phyloP scores from a whole-genome alignment of 1,140 invertebrate genomes.

The Drosophila novamexicana region DNA sequence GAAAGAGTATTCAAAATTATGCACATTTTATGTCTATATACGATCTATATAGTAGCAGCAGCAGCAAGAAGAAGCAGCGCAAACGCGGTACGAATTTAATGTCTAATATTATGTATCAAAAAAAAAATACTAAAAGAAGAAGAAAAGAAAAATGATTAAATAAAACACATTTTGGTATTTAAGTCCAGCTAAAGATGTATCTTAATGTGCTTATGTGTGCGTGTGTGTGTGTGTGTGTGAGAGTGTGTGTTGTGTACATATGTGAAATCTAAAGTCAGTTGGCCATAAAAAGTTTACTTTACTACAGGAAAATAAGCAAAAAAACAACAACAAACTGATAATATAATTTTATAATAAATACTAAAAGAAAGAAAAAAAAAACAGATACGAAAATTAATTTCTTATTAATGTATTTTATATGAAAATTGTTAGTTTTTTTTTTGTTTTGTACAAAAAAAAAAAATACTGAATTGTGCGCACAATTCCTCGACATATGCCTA shows the following conservation, averaged over 20 bases:
- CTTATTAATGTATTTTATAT: constrained; percentile 66
- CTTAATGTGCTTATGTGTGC: constrained; percentile 63
- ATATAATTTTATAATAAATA: constrained; percentile 44
- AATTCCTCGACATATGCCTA: constrained; percentile 14
- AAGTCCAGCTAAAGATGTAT: constrained; percentile 48
- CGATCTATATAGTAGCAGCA: constrained; percentile 5
- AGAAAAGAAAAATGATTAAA: neutral
- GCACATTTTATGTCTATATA: constrained; percentile 25
- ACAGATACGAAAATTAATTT: constrained; percentile 53
- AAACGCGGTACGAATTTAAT: constrained; percentile 65
- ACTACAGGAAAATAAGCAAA: constrained; percentile 51
- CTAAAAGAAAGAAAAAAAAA: constrained; percentile 19
- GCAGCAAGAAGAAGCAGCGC: neutral
- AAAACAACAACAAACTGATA: constrained; percentile 35
- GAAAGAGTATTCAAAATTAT: constrained; percentile 40
- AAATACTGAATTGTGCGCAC: constrained; percentile 35
- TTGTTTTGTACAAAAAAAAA: constrained; percentile 28
- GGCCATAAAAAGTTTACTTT: constrained; percentile 63
- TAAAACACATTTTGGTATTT: constrained; percentile 45
- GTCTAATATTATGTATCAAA: constrained; percentile 22
- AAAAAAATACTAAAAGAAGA: neutral
- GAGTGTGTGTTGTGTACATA: constrained; percentile 14
- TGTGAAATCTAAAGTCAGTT: constrained; percentile 57
- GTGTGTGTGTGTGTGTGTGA: neutral
- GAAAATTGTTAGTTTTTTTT: constrained; percentile 52